These are phyloP conservation scores for Pharmacophagus antenor DNA, from an alignment of 2,888 invertebrate genomes.

Conservation along the genomic window DNA sequence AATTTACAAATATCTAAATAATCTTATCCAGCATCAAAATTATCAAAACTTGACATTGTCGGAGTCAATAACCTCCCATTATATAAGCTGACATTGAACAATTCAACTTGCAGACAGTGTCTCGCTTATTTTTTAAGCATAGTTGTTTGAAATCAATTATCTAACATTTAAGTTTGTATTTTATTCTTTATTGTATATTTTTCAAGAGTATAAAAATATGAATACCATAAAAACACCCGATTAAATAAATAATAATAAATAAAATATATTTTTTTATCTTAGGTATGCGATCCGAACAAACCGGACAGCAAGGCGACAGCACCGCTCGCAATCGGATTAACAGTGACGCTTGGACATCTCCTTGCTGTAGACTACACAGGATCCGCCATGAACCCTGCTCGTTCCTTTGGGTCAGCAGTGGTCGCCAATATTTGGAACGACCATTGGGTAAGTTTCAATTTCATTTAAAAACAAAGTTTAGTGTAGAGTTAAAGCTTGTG, in stretches of 20 bases:
- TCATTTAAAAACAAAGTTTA: not conserved
- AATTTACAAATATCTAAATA: too few species aligned
- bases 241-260: conserved; percentile 2
- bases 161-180: not conserved
- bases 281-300: conserved; percentile 86
- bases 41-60: not conserved
- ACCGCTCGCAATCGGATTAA: conserved; percentile 92
- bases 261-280: not conserved
- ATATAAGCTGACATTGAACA: not conserved
- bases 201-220: not conserved
- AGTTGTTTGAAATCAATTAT: not conserved
- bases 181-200: not conserved
- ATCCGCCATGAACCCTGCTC: conserved; percentile 95
- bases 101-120: not conserved
- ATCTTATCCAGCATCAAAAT: too few species aligned
- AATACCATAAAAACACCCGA: not conserved
- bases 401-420: conserved; percentile 92
- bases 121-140: not conserved
- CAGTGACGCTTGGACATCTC: conserved; percentile 92
- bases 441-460: conserved; percentile 87
- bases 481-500: too few species aligned
- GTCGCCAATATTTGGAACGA: conserved; percentile 86
- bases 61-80: not conserved
- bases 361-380: conserved; percentile 92
- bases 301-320: conserved; percentile 90